Percentiles rank a stretch among this genome's conserved stretches.
phyloP scores from a whole-genome alignment of 2,888 invertebrate genomes.

The Acleris laterana region DNA sequence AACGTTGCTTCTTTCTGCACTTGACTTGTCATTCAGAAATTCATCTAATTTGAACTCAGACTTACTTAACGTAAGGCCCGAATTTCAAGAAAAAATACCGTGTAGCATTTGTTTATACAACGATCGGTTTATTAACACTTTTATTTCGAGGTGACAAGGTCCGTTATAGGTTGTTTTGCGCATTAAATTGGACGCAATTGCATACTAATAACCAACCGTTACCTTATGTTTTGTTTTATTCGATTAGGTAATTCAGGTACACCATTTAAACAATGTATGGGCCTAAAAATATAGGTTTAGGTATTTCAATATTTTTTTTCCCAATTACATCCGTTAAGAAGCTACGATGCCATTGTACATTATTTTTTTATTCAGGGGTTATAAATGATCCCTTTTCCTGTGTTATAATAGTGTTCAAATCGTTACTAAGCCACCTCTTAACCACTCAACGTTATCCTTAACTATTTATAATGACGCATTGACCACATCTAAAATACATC shows the following conservation, averaged over 20 bases:
- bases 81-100: not conserved
- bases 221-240: slow-evolving; percentile 1
- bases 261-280: too few relatives aligned
- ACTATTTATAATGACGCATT: not conserved
- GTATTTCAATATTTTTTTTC: too few relatives aligned
- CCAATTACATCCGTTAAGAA: too few relatives aligned
- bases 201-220: slow-evolving; percentile 19
- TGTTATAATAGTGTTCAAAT: too few relatives aligned
- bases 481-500: slow-evolving; percentile 7
- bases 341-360: too few relatives aligned
- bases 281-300: too few relatives aligned
- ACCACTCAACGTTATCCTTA: too few relatives aligned
- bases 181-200: slow-evolving; percentile 22
- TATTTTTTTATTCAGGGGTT: too few relatives aligned
- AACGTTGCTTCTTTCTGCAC: slow-evolving; percentile 44
- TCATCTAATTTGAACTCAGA: not conserved
- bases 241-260: too few relatives aligned
- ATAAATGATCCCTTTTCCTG: too few relatives aligned
- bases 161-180: slow-evolving; percentile 1
- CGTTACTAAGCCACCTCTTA: too few relatives aligned
- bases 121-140: slow-evolving; percentile 18
- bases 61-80: not conserved
- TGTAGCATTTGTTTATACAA: slow-evolving; percentile 19
- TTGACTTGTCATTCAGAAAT: slow-evolving; percentile 4
- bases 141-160: slow-evolving; percentile 21